Evolutionary conservation across 2,888 invertebrate species (phyloP).

Genomic region (Chouioia cunea): DNA sequence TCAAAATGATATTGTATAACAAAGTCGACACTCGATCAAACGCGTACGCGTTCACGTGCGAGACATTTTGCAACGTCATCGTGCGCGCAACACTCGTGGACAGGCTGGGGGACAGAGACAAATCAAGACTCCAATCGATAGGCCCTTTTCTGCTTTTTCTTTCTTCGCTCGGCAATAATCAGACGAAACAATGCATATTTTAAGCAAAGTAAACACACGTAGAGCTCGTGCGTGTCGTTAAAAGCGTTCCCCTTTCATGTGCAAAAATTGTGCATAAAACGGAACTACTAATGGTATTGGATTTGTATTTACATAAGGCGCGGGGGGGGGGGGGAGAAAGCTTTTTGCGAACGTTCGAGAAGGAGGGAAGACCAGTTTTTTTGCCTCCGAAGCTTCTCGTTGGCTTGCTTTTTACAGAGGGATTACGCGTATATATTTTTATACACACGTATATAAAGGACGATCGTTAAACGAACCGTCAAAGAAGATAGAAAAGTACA

Average conservation of each 20-base stretch:
- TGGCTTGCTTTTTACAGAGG: background rate
- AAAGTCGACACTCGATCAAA: conserved; percentile 20
- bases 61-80: conserved; percentile 30
- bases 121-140: conserved; percentile 1
- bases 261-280: conserved; percentile 39
- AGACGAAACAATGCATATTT: background rate
- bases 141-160: background rate
- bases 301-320: conserved; percentile 34
- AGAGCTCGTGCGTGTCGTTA: conserved; percentile 8
- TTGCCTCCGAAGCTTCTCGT: conserved; percentile 11
- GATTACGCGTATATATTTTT: background rate
- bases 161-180: background rate
- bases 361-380: conserved; percentile 1
- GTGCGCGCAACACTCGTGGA: background rate
- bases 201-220: conserved; percentile 4
- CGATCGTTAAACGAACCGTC: conserved; percentile 24
- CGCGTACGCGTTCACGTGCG: too few relatives aligned
- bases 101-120: background rate
- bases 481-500: conserved; percentile 19
- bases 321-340: too few relatives aligned
- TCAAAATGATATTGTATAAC: conserved; percentile 37
- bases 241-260: conserved; percentile 23
- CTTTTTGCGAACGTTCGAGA: too few relatives aligned
- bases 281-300: conserved; percentile 35
- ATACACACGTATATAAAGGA: conserved; percentile 9